Evolutionary conservation across 2,888 invertebrate species (phyloP).

Genomic region (Eretmocerus hayati): DNA sequence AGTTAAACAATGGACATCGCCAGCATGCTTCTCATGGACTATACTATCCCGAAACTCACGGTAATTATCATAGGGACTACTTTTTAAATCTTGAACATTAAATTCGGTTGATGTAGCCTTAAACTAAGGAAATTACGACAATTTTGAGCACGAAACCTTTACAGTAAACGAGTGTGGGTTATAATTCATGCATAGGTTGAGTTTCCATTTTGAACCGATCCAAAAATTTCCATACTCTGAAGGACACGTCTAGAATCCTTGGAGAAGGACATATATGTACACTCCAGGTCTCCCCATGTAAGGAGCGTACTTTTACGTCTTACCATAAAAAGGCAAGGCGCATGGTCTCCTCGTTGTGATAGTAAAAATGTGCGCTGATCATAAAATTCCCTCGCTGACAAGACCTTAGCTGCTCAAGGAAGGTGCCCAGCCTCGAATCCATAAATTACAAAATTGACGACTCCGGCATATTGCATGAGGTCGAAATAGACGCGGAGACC

Average conservation of each 20-base stretch:
- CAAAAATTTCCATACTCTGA: too few relatives aligned
- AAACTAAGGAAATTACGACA: too few relatives aligned
- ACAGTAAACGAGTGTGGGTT: too few relatives aligned
- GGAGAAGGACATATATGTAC: too few relatives aligned
- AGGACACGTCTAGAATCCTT: too few relatives aligned
- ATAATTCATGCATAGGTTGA: too few relatives aligned
- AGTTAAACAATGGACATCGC: slow-evolving; percentile 15
- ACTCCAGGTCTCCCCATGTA: too few relatives aligned
- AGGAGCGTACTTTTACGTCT: slow-evolving; percentile 19
- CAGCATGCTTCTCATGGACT: slow-evolving; percentile 16
- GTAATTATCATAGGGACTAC: too few relatives aligned
- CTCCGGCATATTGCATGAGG: slow-evolving; percentile 6
- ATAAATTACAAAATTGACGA: slow-evolving; percentile 34
- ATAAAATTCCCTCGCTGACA: slow-evolving; percentile 39
- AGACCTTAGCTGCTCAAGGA: slow-evolving; percentile 36
- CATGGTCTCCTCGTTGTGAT: slow-evolving; percentile 31
- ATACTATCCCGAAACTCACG: slow-evolving; percentile 14
- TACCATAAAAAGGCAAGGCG: slow-evolving; percentile 12
- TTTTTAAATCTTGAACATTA: too few relatives aligned
- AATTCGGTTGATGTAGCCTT: too few relatives aligned
- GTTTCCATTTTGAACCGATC: too few relatives aligned
- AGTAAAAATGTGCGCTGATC: slow-evolving; percentile 32
- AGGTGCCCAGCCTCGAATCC: slow-evolving; percentile 25
- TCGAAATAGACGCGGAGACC: neutral
- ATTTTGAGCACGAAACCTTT: too few relatives aligned